These are phyloP conservation scores for Leucophenga maculata DNA, from an alignment of 2,888 invertebrate species.

Conservation along the genomic window DNA sequence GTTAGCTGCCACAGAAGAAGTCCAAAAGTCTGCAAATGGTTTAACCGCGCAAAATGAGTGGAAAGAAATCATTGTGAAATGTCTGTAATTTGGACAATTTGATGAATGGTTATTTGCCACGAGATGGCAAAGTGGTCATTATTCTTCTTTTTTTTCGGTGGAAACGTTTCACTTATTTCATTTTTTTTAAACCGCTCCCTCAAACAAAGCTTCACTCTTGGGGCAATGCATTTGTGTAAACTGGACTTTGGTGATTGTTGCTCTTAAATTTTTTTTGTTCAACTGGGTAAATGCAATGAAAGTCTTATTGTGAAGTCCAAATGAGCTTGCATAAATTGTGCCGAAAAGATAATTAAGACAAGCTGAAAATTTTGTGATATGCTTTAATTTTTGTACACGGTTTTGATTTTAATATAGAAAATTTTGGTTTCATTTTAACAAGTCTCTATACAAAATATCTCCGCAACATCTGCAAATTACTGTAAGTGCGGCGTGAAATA, in stretches of 20 bases:
- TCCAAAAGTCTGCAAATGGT: not conserved
- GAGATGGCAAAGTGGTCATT: constrained; percentile 72
- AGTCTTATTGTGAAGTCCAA: no score
- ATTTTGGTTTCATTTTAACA: not conserved
- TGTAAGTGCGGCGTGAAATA: no score
- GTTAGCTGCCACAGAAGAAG: not conserved
- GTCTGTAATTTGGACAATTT: constrained; percentile 72
- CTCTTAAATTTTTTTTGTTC: no score
- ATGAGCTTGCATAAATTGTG: no score
- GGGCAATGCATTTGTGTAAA: no score
- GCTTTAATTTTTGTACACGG: no score
- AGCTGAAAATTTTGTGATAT: no score
- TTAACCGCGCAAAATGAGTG: constrained; percentile 11
- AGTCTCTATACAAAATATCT: no score
- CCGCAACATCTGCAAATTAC: not conserved
- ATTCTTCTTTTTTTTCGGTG: constrained; percentile 58
- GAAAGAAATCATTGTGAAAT: constrained; percentile 67
- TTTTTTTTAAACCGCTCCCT: not conserved
- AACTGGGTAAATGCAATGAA: no score
- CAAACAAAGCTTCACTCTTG: no score
- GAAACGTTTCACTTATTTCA: constrained; percentile 55
- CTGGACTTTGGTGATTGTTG: constrained; percentile 52
- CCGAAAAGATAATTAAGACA: no score
- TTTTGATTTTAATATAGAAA: not conserved
- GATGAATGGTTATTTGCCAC: constrained; percentile 73